Base-by-base conservation (phyloP, 2,888 invertebrate genomes). In the Xanthia togata region DNA sequence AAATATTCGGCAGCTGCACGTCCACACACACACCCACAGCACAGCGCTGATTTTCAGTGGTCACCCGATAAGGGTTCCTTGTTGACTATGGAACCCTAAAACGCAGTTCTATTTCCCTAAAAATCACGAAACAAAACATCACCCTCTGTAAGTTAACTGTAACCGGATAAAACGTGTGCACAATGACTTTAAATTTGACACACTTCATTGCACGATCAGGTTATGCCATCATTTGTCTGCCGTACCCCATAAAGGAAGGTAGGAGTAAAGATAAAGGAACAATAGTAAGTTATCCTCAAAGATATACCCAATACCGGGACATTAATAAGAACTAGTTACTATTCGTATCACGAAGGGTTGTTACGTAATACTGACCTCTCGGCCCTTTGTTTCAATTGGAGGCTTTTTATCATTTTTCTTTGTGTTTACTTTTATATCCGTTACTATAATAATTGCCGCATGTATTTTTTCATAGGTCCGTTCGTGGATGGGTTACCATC, bases 311-410 rank as follows among this genome's bases (percentile, higher is more conserved):
- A 78, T 73, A 73, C 23, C 12, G 31, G 26, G 53, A 55, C 78
- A 84, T 77, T 79, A 82, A 83, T 85, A 85, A 75, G 5, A 60
- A 65, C 14, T 70, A 23, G 63, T 82, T 74, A 31, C 26, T 44
- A 88, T 82, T 81, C 84, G 62, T 17, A 71, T 55, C 88, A 86
- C 86, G 81, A 17, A 17, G 57, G 38, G 35, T 47, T 80, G 44
- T 72, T 70, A 72, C 69, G 57, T 60, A 62, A 75, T 57, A 57
- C 26, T 60, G 60, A 53, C 73, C 59, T 20, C 9, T 17, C 53
- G 12, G 12, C 26, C 23, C 67, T 79, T 73, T 84, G 41, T 84
- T 73, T 79, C 79, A 73, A 64, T 82, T 35, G 62, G 12, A 44
- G 53, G 38, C 14, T 35, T 68, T 59, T 73, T 67, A 57, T 72